These are phyloP conservation scores for Falco biarmicus DNA, from an alignment of 2,797 vertebrate species.

Conservation along the genomic window DNA sequence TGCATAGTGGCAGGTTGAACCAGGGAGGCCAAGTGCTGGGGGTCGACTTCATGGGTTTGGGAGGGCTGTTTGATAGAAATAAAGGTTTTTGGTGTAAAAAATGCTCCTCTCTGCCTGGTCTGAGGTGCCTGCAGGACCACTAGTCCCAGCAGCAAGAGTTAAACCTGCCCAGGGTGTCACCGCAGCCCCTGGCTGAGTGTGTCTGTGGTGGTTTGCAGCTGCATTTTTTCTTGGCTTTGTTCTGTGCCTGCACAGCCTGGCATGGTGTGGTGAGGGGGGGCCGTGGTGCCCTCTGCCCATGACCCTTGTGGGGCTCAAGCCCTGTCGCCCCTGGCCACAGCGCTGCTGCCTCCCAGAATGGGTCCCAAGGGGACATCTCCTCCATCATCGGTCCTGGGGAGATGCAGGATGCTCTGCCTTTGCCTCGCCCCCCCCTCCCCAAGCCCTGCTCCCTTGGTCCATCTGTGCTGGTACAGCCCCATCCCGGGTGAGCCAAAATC, in stretches of 20 bases:
- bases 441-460: background rate
- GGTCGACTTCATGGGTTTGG: background rate
- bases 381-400: rapidly evolving
- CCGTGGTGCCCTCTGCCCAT: background rate
- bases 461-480: background rate
- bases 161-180: background rate
- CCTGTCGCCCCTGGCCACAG: rapidly evolving
- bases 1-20: background rate
- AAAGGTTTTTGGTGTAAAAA: background rate
- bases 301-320: rapidly evolving
- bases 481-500: background rate
- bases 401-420: background rate
- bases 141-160: background rate
- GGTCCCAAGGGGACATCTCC: background rate
- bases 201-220: background rate
- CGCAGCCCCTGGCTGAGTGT: background rate
- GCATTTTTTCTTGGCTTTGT: background rate
- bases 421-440: rapidly evolving
- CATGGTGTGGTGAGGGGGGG: rapidly evolving
- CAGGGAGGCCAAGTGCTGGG: background rate
- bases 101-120: background rate
- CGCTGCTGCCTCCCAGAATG: rapidly evolving
- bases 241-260: background rate
- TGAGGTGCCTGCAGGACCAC: rapidly evolving
- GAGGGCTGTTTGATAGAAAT: background rate